Evolutionary conservation across 2,113 vertebrate species (phyloP).

Genomic region (Spilogale gracilis): DNA sequence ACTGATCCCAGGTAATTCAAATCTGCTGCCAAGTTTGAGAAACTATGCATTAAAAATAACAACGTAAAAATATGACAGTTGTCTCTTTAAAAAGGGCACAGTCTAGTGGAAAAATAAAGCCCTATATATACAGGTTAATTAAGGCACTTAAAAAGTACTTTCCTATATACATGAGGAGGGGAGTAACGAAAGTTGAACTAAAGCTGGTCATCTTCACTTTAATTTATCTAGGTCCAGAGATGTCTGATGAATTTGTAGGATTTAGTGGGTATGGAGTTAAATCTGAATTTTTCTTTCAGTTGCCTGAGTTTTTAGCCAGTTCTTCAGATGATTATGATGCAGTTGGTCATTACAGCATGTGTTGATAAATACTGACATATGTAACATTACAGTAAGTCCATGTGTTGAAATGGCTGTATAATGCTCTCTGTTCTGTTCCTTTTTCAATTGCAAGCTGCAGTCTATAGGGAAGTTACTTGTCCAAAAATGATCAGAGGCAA

Average conservation of each 20-base stretch:
- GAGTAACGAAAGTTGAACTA: not conserved
- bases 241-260: not conserved
- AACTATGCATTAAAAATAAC: not conserved
- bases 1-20: constrained; percentile 8
- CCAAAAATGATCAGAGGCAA: constrained; percentile 33
- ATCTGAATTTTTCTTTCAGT: not conserved
- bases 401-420: not conserved
- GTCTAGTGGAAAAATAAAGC: not conserved
- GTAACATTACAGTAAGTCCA: not conserved
- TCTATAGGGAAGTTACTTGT: not conserved
- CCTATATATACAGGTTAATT: not conserved
- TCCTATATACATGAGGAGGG: not conserved
- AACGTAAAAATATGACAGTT: not conserved
- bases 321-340: not conserved
- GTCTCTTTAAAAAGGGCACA: not conserved
- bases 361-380: not conserved
- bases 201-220: not conserved
- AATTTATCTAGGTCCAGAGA: not conserved
- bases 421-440: not conserved
- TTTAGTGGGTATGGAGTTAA: not conserved
- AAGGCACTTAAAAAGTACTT: not conserved
- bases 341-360: not conserved
- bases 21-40: not conserved
- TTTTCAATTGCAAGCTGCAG: not conserved
- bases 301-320: not conserved